Percentiles rank a stretch among this genome's conserved stretches.
phyloP scores from a whole-genome alignment of 1,140 invertebrate species.

The Neodiprion virginianus region DNA sequence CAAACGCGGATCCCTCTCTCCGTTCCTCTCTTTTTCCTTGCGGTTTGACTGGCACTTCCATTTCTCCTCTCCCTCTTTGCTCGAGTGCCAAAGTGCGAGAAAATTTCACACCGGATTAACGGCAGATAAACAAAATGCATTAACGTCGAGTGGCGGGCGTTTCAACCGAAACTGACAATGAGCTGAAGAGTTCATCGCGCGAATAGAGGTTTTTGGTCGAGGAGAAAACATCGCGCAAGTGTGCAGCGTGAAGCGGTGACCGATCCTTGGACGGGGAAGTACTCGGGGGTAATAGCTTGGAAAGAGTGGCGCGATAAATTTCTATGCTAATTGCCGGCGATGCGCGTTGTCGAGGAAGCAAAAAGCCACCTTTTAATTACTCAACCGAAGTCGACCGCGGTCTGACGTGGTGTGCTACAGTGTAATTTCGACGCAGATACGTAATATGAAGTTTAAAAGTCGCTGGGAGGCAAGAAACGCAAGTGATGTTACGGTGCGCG shows the following conservation, averaged over 20 bases:
- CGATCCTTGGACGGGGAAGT: too few relatives aligned
- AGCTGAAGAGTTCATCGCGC: not conserved
- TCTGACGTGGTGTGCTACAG: too few relatives aligned
- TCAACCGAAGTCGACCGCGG: not conserved
- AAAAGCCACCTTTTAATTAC: not conserved
- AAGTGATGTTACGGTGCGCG: too few relatives aligned
- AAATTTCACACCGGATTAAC: too few relatives aligned
- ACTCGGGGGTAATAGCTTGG: not conserved
- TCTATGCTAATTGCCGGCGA: not conserved
- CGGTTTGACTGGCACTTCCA: too few relatives aligned
- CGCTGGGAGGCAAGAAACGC: not conserved
- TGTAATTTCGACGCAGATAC: too few relatives aligned
- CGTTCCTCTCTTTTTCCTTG: not conserved
- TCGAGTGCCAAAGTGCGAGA: too few relatives aligned
- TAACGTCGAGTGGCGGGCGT: too few relatives aligned
- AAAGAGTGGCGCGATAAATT: not conserved
- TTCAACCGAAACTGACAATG: too few relatives aligned
- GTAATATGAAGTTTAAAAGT: not conserved
- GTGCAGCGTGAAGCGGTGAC: too few relatives aligned
- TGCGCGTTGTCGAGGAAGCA: not conserved
- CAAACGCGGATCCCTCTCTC: not conserved
- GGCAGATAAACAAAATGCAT: not conserved
- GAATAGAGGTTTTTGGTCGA: not conserved
- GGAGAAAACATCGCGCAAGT: conserved; percentile 13
- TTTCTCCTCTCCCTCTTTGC: too few relatives aligned